Evolutionary conservation across 2,113 vertebrate genomes (phyloP).

Genomic region (Antigone vipio): DNA sequence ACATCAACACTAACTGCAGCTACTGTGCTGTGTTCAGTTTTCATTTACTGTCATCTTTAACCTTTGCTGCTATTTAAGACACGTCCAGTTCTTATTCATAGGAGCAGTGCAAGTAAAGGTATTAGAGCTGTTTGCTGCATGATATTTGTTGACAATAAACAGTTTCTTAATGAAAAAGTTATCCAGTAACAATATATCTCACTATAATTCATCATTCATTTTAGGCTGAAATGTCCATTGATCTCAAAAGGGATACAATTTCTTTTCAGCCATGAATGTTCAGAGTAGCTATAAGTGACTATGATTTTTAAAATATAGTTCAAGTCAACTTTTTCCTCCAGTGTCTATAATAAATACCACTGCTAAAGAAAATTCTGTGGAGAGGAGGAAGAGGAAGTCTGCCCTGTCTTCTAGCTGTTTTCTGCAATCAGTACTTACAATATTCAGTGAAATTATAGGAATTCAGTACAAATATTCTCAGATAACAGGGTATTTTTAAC

Average conservation of each 20-base stretch:
- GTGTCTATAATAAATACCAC: neutral
- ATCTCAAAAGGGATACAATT: neutral
- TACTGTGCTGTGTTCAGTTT: neutral
- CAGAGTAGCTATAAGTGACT: neutral
- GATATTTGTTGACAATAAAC: neutral
- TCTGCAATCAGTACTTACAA: neutral
- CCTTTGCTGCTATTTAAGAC: neutral
- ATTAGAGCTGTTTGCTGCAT: neutral
- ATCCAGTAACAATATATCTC: neutral
- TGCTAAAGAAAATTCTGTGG: neutral
- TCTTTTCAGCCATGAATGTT: neutral
- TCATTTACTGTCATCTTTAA: neutral
- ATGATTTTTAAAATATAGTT: neutral
- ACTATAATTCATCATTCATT: neutral
- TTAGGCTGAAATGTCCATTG: neutral
- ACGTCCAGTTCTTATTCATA: neutral
- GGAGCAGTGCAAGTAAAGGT: neutral
- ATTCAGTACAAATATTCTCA: neutral
- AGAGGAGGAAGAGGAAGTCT: neutral
- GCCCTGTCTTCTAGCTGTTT: neutral
- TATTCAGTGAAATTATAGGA: neutral
- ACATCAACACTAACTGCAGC: neutral
- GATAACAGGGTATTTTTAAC: neutral
- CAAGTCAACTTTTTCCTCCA: neutral
- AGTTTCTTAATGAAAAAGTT: neutral